These are phyloP conservation scores for Oryzias woworae DNA, from an alignment of 2,113 vertebrate species.

Conservation along the genomic window DNA sequence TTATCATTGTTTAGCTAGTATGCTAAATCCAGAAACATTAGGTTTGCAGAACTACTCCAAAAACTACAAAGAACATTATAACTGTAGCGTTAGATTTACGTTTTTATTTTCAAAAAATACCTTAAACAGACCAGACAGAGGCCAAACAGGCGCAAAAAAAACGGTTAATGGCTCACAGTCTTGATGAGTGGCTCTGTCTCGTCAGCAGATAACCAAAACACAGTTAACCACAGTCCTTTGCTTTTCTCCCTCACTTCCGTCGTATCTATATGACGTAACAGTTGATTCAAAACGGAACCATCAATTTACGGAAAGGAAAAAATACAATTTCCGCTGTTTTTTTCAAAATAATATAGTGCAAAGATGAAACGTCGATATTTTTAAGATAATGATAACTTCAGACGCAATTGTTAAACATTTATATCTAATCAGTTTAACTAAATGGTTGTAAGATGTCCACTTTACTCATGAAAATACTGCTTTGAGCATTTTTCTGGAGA, in stretches of 20 bases:
- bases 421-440: too few species aligned
- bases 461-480: neutral
- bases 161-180: neutral
- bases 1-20: too few species aligned
- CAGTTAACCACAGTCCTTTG: constrained; percentile 10
- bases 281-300: neutral
- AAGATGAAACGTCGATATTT: too few species aligned
- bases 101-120: neutral
- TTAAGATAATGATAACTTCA: too few species aligned
- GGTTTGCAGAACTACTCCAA: too few species aligned
- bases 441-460: neutral
- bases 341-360: constrained; percentile 19
- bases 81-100: too few species aligned
- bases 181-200: constrained; percentile 29
- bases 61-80: too few species aligned
- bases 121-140: neutral
- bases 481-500: too few species aligned
- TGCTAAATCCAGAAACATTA: too few species aligned
- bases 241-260: constrained; percentile 45
- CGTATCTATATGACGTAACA: constrained; percentile 26
- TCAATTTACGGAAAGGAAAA: neutral
- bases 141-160: neutral
- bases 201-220: constrained; percentile 41
- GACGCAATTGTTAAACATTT: too few species aligned
- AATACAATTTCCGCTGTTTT: neutral